Evolutionary conservation across 2,113 vertebrate genomes (phyloP), one percentile per base, ranked within the genome.

Genomic region (Centrocercus urophasianus): DNA sequence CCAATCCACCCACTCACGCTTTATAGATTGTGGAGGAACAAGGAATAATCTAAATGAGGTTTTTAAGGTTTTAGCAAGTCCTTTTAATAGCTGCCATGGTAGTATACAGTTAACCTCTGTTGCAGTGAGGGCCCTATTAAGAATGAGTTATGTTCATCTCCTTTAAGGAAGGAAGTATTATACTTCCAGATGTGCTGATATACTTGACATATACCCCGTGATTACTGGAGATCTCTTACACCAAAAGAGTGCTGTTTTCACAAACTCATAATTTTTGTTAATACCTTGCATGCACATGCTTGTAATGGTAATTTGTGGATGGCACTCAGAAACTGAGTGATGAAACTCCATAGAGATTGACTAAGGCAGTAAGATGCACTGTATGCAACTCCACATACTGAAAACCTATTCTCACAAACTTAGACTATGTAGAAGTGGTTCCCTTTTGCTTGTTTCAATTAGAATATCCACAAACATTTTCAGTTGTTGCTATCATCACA

Each of bases 101-200:
- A 56, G 72, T 24, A 78, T 89, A 81, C 81, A 88, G 89, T 96
- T 97, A 97, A 96, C 93, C 86, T 95, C 95, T 95, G 95, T 92
- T 96, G 93, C 93, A 70, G 1, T 86, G 36, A 89, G 86, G 86
- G 88, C 50, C 78, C 79, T 86, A 93, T 96, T 96, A 96, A 90
- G 93, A 95, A 92, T 93, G 88, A 97, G 79, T 93, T 77, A 93
- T 63, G 25, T 77, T 95, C 50, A 72, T 81, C 64, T 50, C 48
- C 67, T 93, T 88, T 88, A 93, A 95, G 91, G 57, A 86, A 91
- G 77, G 38, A 89, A 94, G 52, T 82, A 86, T 93, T 93, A 50
- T 83, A 81, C 54, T 79, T 97, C 88, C 94, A 95, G 94, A 95
- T 94, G 67, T 94, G 90, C 65, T 76, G 93, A 78, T 90, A 84